phyloP scores from a whole-genome alignment of 1,140 invertebrate genomes.

The Gonioctena quinquepunctata region DNA sequence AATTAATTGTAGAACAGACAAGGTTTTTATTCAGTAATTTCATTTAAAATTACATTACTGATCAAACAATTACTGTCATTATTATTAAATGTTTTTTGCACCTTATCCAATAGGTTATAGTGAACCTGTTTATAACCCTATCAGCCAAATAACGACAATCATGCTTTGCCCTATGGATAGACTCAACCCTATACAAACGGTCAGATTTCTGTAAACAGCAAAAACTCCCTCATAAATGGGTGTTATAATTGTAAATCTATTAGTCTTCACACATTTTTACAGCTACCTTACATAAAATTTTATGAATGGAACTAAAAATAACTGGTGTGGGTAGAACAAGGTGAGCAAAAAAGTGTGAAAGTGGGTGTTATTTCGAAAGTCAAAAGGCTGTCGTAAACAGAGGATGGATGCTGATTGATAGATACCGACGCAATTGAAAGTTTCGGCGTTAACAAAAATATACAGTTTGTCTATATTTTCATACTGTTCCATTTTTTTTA shows the following conservation, averaged over 20 bases:
- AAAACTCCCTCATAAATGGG: not conserved
- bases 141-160: not conserved
- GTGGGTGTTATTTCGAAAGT: not conserved
- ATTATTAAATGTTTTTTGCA: not conserved
- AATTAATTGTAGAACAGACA: not conserved
- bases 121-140: not conserved
- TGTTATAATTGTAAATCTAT: not conserved
- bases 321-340: not conserved
- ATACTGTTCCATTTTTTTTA: too few relatives aligned
- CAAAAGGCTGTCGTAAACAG: not conserved
- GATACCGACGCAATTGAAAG: not conserved
- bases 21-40: not conserved
- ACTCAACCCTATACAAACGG: not conserved
- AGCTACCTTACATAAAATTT: not conserved
- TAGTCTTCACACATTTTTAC: not conserved
- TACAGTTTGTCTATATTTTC: too few relatives aligned
- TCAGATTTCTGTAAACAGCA: not conserved
- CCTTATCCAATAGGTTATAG: not conserved
- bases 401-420: not conserved
- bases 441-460: not conserved
- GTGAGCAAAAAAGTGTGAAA: not conserved
- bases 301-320: not conserved
- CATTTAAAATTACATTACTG: not conserved
- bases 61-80: not conserved
- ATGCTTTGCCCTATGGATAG: too few relatives aligned